A percentile compares a stretch with the other conserved stretches of the same genome.
Conservation (phyloP, 2,113 vertebrate genomes). For the Buteo buteo region DNA sequence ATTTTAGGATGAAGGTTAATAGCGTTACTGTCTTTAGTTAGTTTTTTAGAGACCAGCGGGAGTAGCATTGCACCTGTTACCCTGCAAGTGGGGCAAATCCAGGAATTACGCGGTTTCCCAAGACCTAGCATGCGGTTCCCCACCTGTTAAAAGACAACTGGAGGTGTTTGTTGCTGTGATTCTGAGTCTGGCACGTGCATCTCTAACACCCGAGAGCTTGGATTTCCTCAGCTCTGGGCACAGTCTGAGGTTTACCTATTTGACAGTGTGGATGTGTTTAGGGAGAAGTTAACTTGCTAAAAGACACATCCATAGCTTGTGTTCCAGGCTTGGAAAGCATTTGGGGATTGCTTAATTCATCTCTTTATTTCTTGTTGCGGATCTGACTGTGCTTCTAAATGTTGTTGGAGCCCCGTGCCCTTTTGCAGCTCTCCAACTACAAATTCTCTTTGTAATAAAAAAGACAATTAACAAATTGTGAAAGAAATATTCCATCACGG, state of each 20-base stretch:
- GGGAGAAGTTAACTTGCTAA: background rate
- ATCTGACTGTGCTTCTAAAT: background rate
- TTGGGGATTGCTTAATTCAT: background rate
- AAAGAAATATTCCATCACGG: background rate
- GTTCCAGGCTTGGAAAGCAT: background rate
- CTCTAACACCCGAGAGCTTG: background rate
- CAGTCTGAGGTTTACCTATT: background rate
- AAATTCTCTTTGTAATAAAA: background rate
- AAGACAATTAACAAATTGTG: conserved; percentile 37
- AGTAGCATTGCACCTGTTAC: background rate
- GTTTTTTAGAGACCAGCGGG: background rate
- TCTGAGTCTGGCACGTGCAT: background rate
- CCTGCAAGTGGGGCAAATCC: background rate
- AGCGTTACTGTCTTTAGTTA: background rate
- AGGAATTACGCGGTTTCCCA: background rate
- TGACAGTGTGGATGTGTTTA: background rate
- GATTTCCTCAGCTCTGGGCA: background rate
- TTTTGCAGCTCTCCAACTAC: conserved; percentile 1
- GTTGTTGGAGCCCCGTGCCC: background rate
- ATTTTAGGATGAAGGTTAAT: background rate
- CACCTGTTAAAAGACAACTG: background rate
- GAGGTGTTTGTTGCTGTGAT: background rate
- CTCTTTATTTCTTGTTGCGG: background rate
- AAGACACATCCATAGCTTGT: background rate
- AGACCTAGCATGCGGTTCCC: background rate